A percentile compares a stretch with the other conserved stretches of the same genome.
These are phyloP conservation scores for Coelinius sp. DNA, from an alignment of 2,888 invertebrate species.

Conservation along the genomic window DNA sequence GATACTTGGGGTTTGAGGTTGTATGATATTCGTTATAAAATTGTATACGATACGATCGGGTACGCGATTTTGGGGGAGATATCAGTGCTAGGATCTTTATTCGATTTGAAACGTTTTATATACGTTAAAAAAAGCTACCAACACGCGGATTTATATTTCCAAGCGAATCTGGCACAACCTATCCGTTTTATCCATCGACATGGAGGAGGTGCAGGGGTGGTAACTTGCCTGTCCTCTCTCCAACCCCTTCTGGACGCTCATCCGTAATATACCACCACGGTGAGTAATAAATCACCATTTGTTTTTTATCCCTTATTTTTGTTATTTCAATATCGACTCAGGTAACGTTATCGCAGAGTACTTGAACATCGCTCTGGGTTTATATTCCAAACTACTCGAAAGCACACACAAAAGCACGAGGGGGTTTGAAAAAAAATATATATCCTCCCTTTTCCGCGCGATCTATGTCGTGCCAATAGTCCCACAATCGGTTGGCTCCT, in stretches of 20 bases:
- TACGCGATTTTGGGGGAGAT: conserved; percentile 37
- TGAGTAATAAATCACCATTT: conserved; percentile 41
- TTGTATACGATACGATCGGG: conserved; percentile 40
- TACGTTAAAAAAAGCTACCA: conserved; percentile 34
- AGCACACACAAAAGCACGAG: not conserved
- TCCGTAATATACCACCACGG: conserved; percentile 37
- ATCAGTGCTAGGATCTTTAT: conserved; percentile 45
- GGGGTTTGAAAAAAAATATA: not conserved
- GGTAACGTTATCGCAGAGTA: conserved; percentile 26
- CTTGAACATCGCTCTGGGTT: conserved; percentile 20
- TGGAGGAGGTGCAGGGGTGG: not conserved
- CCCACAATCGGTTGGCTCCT: conserved; percentile 36
- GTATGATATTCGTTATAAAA: conserved; percentile 41
- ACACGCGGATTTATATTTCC: conserved; percentile 37
- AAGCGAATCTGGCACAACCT: conserved; percentile 40
- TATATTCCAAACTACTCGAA: conserved; percentile 1
- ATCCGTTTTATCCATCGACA: conserved; percentile 24
- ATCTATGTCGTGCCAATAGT: conserved; percentile 42
- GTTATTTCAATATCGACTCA: conserved; percentile 40
- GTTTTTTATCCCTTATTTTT: conserved; percentile 34
- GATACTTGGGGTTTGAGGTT: not conserved
- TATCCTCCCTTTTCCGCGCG: not conserved
- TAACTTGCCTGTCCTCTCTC: not conserved
- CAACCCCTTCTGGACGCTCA: conserved; percentile 28
- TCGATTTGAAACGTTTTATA: conserved; percentile 41